A percentile compares a stretch with the other conserved stretches of the same genome.
phyloP scores from a whole-genome alignment of 2,888 invertebrate genomes.

The Aquatica leii region DNA sequence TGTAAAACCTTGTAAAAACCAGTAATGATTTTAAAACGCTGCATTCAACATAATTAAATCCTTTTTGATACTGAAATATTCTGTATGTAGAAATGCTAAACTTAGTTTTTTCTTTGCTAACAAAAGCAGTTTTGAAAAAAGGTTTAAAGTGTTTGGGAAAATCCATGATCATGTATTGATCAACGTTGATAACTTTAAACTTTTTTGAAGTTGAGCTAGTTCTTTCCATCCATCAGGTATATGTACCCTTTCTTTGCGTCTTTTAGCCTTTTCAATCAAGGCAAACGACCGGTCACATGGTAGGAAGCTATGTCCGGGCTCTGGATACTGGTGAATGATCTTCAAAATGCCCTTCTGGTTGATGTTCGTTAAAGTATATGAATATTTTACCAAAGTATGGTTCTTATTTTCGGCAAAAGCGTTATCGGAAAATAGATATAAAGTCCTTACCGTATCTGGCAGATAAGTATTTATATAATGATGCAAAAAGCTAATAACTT shows the following conservation, averaged over 20 bases:
- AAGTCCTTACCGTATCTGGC: background rate
- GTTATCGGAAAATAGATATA: slow-evolving; percentile 6
- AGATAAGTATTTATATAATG: slow-evolving; percentile 8
- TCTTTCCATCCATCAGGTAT: background rate
- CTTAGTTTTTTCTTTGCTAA: no score
- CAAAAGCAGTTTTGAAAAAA: no score
- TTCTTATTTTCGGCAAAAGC: background rate
- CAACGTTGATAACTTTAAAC: no score
- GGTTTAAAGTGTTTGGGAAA: no score
- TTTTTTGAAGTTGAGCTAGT: no score
- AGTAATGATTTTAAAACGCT: no score
- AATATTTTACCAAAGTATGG: background rate
- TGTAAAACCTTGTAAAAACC: no score
- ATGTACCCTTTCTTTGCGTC: background rate
- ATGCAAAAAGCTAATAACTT: background rate
- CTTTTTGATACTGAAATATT: background rate
- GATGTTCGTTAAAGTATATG: background rate
- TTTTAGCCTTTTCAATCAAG: background rate
- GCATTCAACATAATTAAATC: no score
- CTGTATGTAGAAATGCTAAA: background rate
- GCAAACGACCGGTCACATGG: background rate
- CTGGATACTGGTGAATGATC: background rate
- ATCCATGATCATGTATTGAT: no score
- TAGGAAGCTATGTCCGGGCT: background rate
- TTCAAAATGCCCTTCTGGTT: background rate